Evolutionary conservation across 2,797 vertebrate genomes (phyloP).

Genomic region (Etheostoma nigrum): DNA sequence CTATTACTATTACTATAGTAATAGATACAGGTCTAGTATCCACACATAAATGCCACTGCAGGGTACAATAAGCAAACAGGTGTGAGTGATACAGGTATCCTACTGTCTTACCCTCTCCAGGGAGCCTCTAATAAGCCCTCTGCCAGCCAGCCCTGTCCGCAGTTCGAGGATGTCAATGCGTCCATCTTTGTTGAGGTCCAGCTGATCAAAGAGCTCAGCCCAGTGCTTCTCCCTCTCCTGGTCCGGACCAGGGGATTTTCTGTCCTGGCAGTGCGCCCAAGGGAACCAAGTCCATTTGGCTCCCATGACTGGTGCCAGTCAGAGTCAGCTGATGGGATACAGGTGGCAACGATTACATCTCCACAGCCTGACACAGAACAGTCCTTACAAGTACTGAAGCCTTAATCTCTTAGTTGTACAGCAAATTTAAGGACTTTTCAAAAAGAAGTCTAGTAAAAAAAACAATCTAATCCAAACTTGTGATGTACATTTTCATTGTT

Average conservation of each 20-base stretch:
- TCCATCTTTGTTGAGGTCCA: constrained; percentile 93
- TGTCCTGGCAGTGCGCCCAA: constrained; percentile 73
- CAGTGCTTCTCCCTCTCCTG: constrained; percentile 83
- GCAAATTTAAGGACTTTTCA: neutral
- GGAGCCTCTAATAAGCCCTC: constrained; percentile 79
- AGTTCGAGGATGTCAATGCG: constrained; percentile 90
- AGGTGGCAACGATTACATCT: constrained; percentile 1
- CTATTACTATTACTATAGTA: too few relatives aligned
- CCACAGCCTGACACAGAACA: neutral
- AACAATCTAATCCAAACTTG: neutral
- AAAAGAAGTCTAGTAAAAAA: too few relatives aligned
- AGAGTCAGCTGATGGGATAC: constrained; percentile 24
- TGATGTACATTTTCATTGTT: neutral
- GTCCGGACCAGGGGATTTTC: constrained; percentile 56
- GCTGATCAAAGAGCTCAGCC: constrained; percentile 88
- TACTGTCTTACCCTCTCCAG: constrained; percentile 83
- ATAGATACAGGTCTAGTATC: neutral
- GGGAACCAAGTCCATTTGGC: constrained; percentile 46
- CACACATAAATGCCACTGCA: neutral
- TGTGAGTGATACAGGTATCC: constrained; percentile 1
- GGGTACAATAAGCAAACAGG: neutral
- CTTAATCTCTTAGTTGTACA: neutral
- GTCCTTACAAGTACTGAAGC: neutral
- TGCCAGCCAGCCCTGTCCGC: constrained; percentile 84
- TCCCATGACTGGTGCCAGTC: constrained; percentile 66